Evolutionary conservation across 2,113 vertebrate genomes (phyloP), one percentile per base, ranked within the genome.

Genomic region (Erinaceus europaeus): DNA sequence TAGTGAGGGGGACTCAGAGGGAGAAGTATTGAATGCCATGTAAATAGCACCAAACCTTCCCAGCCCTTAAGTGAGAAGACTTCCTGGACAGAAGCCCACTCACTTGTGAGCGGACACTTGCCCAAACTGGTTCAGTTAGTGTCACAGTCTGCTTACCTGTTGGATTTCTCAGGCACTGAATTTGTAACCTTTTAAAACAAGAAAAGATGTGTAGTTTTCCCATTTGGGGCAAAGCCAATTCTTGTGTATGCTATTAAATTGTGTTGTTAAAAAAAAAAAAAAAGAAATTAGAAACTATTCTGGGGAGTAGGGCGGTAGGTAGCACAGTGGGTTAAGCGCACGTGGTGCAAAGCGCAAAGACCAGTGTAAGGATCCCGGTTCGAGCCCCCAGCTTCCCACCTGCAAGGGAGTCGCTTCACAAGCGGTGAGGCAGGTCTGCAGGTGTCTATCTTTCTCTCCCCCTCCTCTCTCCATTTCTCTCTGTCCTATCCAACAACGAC

Each of bases 1-100:
- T 99, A 99, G 82, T 99, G 85, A 98, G 32, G 32, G 36, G 46
- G 18, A 20, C 21, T 5, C 4, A 14, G 36, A 23, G 20, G 20
- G 12, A 11, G 36, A 15, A 4, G 9, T 29, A n/a, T 77, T n/a
- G n/a, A n/a, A 55, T 80, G 65, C 9, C 73, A 71, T 87, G 21
- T 64, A 11, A 27, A 38, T 7, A 13, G 9, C n/a, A n/a, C n/a
- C n/a, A 7, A 4, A 20, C 34, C 23, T 10, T 9, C 29, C n/a
- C 0, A 25, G 9, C 6, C 4, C 6, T 21, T 9, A 1, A 0
- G 32, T n/a, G 4, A 3, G 32, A 29, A 17, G 20, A 44, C 12
- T 32, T 27, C 71, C 52, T 11, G 15, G 83, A 20, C 44, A 13
- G 46, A 13, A 44, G n/a, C 36, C 62, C 9, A 71, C n/a, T 50